Conservation (phyloP, 2,797 vertebrate genomes). For the Chiloscyllium punctatum region DNA sequence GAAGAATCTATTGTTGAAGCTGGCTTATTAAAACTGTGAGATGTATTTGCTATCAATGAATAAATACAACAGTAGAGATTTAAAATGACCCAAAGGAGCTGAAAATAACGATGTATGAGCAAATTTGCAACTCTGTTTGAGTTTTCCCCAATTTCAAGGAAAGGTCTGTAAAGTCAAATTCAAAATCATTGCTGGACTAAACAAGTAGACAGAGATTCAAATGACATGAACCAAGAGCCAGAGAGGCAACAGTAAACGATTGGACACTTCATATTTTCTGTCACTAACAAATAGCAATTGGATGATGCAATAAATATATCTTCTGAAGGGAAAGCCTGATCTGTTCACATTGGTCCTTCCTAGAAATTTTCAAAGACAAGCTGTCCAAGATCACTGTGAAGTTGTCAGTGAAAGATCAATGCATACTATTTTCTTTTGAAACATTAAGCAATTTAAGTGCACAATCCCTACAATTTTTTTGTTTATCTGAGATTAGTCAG, state of each 20-base stretch:
- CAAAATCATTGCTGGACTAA: background rate
- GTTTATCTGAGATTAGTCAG: too few species aligned
- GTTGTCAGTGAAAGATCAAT: background rate
- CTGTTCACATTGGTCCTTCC: background rate
- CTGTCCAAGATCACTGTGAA: background rate
- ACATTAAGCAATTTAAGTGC: background rate
- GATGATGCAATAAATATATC: background rate
- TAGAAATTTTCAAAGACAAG: background rate
- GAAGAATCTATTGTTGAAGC: conserved; percentile 47
- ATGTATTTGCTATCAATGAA: background rate
- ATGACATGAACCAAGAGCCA: background rate
- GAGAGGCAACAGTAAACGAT: background rate
- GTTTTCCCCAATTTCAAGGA: background rate
- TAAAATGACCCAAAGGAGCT: background rate
- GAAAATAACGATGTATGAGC: background rate
- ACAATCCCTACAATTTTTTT: background rate
- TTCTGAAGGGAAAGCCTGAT: background rate
- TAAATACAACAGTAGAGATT: background rate
- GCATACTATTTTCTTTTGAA: background rate
- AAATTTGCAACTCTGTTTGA: background rate
- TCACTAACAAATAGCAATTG: background rate
- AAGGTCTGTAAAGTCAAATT: background rate
- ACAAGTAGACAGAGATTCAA: background rate
- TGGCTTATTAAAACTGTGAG: conserved; percentile 29
- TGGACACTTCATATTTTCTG: background rate